Percentiles rank a stretch among this genome's conserved stretches.
phyloP scores from a whole-genome alignment of 1,140 invertebrate species.

The Teleogryllus occipitalis region DNA sequence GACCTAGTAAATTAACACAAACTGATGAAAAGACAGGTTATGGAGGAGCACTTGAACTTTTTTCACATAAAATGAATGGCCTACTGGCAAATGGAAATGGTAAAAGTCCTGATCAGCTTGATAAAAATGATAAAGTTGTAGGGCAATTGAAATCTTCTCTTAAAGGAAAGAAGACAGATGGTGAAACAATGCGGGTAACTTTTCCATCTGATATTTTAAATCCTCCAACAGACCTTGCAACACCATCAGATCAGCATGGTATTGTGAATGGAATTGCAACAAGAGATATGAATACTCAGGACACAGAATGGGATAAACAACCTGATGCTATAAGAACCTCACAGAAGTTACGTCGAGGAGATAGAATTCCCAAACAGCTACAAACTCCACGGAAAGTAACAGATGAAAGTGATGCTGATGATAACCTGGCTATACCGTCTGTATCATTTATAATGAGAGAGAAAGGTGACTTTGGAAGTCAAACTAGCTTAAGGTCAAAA shows the following conservation, averaged over 20 bases:
- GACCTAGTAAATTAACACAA: constrained; percentile 10
- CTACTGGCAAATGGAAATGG: background rate
- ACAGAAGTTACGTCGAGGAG: background rate
- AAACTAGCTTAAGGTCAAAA: background rate
- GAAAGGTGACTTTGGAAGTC: constrained; percentile 2
- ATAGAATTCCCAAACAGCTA: background rate
- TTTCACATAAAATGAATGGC: background rate
- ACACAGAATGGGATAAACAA: background rate
- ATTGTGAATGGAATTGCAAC: background rate
- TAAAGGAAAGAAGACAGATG: background rate
- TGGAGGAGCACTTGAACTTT: background rate
- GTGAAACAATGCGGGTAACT: background rate
- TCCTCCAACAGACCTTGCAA: background rate
- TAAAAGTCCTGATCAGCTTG: background rate
- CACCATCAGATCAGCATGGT: background rate
- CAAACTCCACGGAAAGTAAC: background rate
- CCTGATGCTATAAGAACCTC: background rate
- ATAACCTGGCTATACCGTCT: constrained; percentile 6
- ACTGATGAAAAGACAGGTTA: background rate
- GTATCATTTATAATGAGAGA: constrained; percentile 15
- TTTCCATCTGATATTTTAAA: background rate
- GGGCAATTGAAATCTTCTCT: background rate
- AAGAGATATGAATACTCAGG: background rate
- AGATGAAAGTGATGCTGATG: constrained; percentile 12
- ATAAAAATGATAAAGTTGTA: background rate